Evolutionary conservation across 1,140 invertebrate genomes (phyloP).

Genomic region (Lepidurus apus): DNA sequence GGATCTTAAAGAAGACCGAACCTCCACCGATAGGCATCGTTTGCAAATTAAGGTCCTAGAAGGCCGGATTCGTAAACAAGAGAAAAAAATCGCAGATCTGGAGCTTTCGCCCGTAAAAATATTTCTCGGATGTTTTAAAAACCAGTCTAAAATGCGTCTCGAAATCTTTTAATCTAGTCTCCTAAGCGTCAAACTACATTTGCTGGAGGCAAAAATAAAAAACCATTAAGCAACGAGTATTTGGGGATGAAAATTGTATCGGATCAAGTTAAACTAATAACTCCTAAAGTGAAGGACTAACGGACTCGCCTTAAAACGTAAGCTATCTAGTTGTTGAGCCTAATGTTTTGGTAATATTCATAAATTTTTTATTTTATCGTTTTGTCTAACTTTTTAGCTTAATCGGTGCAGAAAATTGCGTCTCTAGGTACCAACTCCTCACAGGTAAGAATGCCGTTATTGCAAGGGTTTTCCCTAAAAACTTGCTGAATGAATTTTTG

Average conservation of each 20-base stretch:
- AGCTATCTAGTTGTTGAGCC: neutral
- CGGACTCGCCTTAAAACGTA: slow-evolving; percentile 16
- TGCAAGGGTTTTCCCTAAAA: neutral
- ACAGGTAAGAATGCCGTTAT: neutral
- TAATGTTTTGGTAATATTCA: neutral
- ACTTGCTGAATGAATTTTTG: neutral
- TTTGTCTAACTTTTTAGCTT: neutral
- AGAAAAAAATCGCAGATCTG: slow-evolving; percentile 27
- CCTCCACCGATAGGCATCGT: slow-evolving; percentile 22
- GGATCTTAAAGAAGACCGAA: slow-evolving; percentile 27
- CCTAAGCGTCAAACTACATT: neutral
- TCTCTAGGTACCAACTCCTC: neutral
- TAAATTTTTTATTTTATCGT: no score
- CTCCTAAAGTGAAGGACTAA: neutral
- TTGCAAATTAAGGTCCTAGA: slow-evolving; percentile 27
- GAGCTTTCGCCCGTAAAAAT: neutral
- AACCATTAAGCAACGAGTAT: neutral
- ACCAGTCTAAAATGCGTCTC: no score
- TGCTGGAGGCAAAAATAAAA: neutral
- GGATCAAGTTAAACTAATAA: neutral
- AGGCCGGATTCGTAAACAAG: slow-evolving; percentile 25
- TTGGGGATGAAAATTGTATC: neutral
- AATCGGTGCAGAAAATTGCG: no score
- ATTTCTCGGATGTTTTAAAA: neutral
- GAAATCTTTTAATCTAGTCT: neutral